Conservation (phyloP, 2,797 vertebrate species). For the Loris lydekkerianus region DNA sequence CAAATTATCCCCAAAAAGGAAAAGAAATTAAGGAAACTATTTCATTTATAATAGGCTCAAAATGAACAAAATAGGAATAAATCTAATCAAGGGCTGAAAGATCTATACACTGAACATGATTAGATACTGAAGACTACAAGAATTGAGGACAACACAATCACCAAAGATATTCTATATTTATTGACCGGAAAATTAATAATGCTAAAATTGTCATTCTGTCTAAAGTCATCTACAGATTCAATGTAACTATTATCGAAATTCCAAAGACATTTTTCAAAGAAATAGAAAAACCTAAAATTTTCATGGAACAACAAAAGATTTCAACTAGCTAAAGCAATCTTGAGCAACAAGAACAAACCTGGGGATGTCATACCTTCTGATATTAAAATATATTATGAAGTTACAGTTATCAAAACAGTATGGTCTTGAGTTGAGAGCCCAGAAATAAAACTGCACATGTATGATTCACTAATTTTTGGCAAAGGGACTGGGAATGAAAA, state of each 20-base stretch:
- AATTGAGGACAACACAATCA: not conserved
- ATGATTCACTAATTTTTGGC: not conserved
- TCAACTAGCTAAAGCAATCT: not conserved
- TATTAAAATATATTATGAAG: not conserved
- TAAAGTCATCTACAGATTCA: not conserved
- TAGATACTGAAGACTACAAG: not conserved
- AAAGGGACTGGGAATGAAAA: not conserved
- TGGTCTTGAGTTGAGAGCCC: not conserved
- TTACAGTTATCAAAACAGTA: not conserved
- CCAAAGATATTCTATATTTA: not conserved
- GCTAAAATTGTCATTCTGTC: not conserved
- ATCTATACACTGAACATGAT: not conserved
- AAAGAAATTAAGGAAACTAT: not conserved
- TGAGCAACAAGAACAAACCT: not conserved
- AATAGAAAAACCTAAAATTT: not conserved
- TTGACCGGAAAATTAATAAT: not conserved
- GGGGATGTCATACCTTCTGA: not conserved
- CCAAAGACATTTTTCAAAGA: not conserved
- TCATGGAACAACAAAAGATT: not conserved
- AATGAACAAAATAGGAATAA: not conserved
- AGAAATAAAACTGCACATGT: not conserved
- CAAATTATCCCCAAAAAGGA: not conserved
- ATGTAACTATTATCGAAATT: not conserved
- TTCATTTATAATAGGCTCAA: not conserved
- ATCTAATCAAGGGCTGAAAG: not conserved